Conservation (phyloP, 1,140 invertebrate species). For the Chironomus striatipennis region DNA sequence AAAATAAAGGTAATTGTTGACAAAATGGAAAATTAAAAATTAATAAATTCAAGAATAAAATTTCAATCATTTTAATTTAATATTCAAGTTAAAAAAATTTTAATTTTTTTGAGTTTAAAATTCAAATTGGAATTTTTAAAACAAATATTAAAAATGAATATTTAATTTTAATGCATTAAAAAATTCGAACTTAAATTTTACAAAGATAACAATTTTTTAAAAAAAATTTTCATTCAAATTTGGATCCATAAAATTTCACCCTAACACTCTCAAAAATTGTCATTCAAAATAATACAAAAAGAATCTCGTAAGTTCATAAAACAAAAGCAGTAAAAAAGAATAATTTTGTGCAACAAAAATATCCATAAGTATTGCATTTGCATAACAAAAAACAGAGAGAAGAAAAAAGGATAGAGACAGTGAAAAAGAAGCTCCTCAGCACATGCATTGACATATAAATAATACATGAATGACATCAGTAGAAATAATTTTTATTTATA, state of each 20-base stretch:
- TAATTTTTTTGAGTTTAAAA: neutral
- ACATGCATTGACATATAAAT: conserved; percentile 14
- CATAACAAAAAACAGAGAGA: neutral
- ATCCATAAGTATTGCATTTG: neutral
- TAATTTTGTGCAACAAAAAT: no score
- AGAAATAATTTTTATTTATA: neutral
- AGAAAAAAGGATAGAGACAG: neutral
- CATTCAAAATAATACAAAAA: neutral
- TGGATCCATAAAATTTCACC: no score
- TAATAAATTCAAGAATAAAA: neutral
- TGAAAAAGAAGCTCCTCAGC: neutral
- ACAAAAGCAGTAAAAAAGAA: neutral
- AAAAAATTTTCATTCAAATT: no score
- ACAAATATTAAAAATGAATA: no score
- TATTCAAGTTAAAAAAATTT: neutral
- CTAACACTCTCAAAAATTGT: neutral
- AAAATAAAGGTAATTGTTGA: no score
- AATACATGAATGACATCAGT: neutral
- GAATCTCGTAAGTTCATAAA: neutral
- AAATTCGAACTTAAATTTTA: no score
- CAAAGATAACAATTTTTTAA: no score
- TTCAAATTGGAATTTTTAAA: neutral
- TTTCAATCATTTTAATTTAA: neutral
- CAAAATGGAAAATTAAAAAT: neutral
- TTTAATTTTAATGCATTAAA: no score